Conservation (phyloP, 2,113 vertebrate genomes). For the Albula goreensis region DNA sequence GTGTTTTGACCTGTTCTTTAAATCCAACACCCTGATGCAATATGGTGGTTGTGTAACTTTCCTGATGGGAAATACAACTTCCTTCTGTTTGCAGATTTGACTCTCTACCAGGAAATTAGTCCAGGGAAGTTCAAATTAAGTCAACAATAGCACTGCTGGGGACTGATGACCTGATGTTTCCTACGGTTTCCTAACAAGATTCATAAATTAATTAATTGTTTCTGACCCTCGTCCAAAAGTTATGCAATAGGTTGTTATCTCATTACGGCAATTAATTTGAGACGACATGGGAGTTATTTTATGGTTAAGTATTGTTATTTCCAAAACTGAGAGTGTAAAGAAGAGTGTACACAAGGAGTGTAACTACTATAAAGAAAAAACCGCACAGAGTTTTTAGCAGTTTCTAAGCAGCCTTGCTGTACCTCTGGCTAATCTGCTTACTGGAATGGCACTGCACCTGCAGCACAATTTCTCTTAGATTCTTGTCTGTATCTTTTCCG, state of each 20-base stretch:
- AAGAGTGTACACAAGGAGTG: no score
- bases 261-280: background rate
- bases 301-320: background rate
- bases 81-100: background rate
- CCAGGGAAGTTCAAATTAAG: background rate
- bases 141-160: background rate
- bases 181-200: background rate
- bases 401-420: background rate
- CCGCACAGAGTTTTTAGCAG: no score
- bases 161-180: background rate
- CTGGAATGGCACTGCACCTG: background rate
- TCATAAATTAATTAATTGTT: background rate
- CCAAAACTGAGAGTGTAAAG: no score
- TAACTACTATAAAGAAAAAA: no score
- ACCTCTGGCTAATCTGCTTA: background rate
- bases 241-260: background rate
- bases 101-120: background rate
- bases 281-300: background rate
- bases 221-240: background rate
- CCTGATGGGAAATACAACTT: constrained; percentile 3
- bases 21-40: background rate
- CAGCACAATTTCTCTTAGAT: background rate
- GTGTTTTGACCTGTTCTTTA: background rate
- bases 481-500: background rate
- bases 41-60: background rate